Conservation (phyloP, 2,113 vertebrate species). For the Lipotes vexillifer region DNA sequence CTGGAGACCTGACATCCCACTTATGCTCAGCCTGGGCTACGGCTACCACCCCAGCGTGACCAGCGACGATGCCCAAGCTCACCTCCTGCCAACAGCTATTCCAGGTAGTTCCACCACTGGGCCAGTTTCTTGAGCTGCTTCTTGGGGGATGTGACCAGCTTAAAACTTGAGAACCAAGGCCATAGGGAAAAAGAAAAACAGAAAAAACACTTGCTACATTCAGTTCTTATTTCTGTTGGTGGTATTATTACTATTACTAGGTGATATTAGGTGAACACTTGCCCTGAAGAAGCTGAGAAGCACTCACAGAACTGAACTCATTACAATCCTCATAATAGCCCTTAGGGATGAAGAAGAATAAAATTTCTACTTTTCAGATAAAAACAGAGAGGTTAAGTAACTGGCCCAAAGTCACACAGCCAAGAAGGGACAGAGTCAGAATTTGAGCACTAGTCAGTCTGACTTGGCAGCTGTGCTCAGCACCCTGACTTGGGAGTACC, state of each 20-base stretch:
- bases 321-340: neutral
- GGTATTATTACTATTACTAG: neutral
- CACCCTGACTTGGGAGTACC: neutral
- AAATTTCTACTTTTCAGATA: neutral
- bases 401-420: neutral
- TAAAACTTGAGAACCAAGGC: neutral
- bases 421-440: neutral
- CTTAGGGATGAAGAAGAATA: neutral
- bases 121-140: neutral
- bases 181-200: neutral
- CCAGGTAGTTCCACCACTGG: constrained; percentile 12
- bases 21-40: constrained; percentile 87
- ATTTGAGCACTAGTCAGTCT: neutral
- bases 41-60: constrained; percentile 86
- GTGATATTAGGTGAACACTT: neutral
- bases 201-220: neutral
- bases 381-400: neutral
- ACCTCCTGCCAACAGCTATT: neutral
- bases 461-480: neutral
- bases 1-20: constrained; percentile 81
- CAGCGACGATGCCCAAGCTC: constrained; percentile 77
- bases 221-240: neutral
- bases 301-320: neutral
- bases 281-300: neutral
- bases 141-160: neutral